These are phyloP conservation scores for Idaea straminata DNA, from an alignment of 2,888 invertebrate species.

Conservation along the genomic window DNA sequence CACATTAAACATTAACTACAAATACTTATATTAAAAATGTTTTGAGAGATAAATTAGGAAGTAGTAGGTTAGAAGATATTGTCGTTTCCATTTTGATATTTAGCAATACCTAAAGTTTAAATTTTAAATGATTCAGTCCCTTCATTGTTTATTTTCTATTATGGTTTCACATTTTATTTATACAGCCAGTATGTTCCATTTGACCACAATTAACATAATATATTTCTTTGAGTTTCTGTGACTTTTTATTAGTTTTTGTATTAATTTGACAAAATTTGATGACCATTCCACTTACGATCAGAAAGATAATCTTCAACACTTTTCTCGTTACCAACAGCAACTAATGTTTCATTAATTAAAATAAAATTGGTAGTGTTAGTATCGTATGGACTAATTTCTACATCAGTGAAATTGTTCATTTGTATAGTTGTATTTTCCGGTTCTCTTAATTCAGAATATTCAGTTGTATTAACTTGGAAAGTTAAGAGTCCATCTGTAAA, in stretches of 20 bases:
- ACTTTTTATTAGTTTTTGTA: not conserved
- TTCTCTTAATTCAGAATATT: not conserved
- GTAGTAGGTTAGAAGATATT: not conserved
- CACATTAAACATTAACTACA: too few species aligned
- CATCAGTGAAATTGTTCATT: not conserved
- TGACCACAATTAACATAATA: too few species aligned
- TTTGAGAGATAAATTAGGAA: too few species aligned
- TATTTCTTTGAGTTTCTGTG: not conserved
- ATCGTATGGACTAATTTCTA: not conserved
- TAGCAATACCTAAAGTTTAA: not conserved
- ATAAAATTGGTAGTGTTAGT: not conserved
- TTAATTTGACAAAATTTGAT: not conserved
- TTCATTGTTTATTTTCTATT: not conserved
- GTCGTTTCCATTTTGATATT: not conserved
- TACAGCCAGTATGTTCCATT: not conserved
- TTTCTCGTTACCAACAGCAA: not conserved
- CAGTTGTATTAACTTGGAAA: not conserved
- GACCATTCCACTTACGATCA: conserved; percentile 55
- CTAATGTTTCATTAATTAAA: not conserved
- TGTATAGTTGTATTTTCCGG: not conserved
- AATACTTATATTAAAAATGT: too few species aligned
- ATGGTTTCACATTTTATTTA: not conserved
- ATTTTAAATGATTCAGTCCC: too few species aligned
- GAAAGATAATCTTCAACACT: conserved; percentile 50
- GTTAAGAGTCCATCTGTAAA: not conserved